Conservation (phyloP, 2,797 vertebrate species). For the Silurus lanzhouensis region DNA sequence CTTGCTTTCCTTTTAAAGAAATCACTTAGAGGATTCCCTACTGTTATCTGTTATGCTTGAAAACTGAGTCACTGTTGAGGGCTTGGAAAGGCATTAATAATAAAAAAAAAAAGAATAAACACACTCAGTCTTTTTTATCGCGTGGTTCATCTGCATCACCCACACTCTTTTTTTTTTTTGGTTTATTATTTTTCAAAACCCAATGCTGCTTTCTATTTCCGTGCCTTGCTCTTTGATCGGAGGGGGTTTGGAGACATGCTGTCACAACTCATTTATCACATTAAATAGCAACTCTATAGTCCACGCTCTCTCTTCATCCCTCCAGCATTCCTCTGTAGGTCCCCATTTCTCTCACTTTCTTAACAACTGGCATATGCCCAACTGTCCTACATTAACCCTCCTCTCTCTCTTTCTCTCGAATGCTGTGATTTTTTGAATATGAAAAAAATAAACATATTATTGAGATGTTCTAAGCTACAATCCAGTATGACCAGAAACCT, state of each 20-base stretch:
- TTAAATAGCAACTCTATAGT: constrained; percentile 81
- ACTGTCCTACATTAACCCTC: constrained; percentile 53
- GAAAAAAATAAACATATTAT: background rate
- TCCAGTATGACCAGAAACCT: background rate
- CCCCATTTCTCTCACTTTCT: constrained; percentile 64
- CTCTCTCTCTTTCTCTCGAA: constrained; percentile 35
- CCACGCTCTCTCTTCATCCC: constrained; percentile 65
- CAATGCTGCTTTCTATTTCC: constrained; percentile 76
- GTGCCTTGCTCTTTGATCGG: constrained; percentile 72
- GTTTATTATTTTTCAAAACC: constrained; percentile 65
- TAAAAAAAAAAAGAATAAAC: constrained; percentile 19
- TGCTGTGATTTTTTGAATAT: constrained; percentile 24
- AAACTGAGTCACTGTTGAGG: constrained; percentile 2
- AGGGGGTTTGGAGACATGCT: constrained; percentile 75
- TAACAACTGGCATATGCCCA: constrained; percentile 75
- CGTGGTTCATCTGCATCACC: constrained; percentile 39
- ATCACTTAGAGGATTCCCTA: constrained; percentile 35
- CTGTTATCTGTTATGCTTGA: constrained; percentile 28
- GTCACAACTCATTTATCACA: constrained; percentile 84
- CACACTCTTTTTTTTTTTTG: constrained; percentile 42
- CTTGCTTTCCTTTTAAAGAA: constrained; percentile 22
- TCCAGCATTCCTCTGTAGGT: constrained; percentile 65
- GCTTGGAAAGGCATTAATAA: constrained; percentile 20
- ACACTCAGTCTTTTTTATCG: constrained; percentile 25
- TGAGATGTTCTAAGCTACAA: background rate